A percentile compares a stretch with the other conserved stretches of the same genome.
These are phyloP conservation scores for Malacosoma neustria DNA, from an alignment of 2,888 invertebrate species.

Conservation along the genomic window DNA sequence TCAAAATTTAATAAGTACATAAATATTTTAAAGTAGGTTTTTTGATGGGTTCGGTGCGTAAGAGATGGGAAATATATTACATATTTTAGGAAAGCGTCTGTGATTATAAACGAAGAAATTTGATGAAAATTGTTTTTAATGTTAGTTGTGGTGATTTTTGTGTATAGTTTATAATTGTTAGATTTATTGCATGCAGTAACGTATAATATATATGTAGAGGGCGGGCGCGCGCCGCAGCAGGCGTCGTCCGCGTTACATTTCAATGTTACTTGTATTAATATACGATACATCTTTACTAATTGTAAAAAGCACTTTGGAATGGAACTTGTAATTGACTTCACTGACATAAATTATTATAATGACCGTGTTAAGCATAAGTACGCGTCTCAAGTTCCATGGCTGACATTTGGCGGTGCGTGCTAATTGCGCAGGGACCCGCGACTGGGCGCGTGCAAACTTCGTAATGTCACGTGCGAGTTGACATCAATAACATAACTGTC, in stretches of 20 bases:
- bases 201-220: slow-evolving; percentile 12
- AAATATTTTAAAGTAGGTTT: slow-evolving; percentile 41
- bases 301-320: slow-evolving; percentile 30
- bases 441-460: slow-evolving; percentile 10
- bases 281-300: slow-evolving; percentile 27
- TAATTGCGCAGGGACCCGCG: slow-evolving; percentile 20
- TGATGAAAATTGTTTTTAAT: slow-evolving; percentile 61
- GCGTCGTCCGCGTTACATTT: slow-evolving; percentile 20
- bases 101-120: slow-evolving; percentile 72
- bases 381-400: slow-evolving; percentile 25
- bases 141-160: slow-evolving; percentile 49
- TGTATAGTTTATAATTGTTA: slow-evolving; percentile 49
- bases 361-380: slow-evolving; percentile 8
- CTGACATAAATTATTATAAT: slow-evolving; percentile 10
- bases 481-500: too few species aligned
- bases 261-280: slow-evolving; percentile 34
- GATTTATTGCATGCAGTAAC: slow-evolving; percentile 33
- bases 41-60: slow-evolving; percentile 53
- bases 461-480: too few species aligned
- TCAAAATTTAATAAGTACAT: slow-evolving; percentile 53
- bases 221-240: slow-evolving; percentile 11
- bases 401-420: slow-evolving; percentile 20
- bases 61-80: slow-evolving; percentile 51
- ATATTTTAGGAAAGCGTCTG: slow-evolving; percentile 74
- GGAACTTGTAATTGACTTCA: slow-evolving; percentile 19